Conservation (phyloP, 2,113 vertebrate species). For the Mustelus asterias region DNA sequence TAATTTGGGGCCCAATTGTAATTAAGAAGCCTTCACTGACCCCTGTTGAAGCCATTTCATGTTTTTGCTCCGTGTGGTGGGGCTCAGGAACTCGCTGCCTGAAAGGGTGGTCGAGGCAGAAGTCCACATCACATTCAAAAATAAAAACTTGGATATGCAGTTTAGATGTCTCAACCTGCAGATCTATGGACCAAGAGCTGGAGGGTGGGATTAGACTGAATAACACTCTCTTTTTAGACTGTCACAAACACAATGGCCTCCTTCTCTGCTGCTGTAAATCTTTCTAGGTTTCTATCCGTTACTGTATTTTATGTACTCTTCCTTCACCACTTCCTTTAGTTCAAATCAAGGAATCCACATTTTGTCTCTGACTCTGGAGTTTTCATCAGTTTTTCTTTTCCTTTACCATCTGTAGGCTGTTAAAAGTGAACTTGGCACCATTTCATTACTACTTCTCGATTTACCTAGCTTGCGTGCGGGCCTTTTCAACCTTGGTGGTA, state of each 20-base stretch:
- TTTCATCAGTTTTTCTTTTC: neutral
- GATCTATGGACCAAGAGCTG: too few relatives aligned
- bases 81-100: too few relatives aligned
- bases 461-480: neutral
- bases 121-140: too few relatives aligned
- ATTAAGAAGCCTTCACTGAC: neutral
- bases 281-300: neutral
- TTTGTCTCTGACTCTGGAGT: neutral
- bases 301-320: neutral
- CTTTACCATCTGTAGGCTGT: neutral
- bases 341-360: neutral
- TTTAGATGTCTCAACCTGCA: too few relatives aligned
- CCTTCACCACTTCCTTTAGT: neutral
- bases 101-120: too few relatives aligned
- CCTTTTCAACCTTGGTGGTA: conserved; percentile 9
- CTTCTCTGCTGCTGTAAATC: neutral
- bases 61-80: neutral
- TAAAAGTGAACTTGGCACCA: neutral
- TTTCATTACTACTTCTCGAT: neutral
- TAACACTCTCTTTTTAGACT: too few relatives aligned
- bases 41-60: neutral
- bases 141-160: too few relatives aligned
- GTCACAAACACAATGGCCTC: too few relatives aligned
- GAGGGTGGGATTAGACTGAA: too few relatives aligned
- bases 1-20: neutral